These are phyloP conservation scores for Flabesymbios commensalis DNA, from an alignment of 2,888 invertebrate species.

Conservation along the genomic window DNA sequence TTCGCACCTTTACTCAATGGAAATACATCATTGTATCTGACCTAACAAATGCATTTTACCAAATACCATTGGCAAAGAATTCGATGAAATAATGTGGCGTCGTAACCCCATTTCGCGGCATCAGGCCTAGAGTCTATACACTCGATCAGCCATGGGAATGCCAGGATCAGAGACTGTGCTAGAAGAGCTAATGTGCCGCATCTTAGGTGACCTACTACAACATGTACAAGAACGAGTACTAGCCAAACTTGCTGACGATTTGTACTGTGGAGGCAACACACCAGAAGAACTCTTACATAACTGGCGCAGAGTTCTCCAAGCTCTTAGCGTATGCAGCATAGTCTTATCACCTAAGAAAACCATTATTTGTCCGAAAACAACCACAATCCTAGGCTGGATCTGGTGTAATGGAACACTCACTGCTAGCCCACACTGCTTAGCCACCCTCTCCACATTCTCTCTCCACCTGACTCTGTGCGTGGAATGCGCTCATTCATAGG, in stretches of 20 bases:
- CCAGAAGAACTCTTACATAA: constrained; percentile 17
- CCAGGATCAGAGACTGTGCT: constrained; percentile 29
- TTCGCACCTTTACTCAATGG: background rate
- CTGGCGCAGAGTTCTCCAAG: constrained; percentile 26
- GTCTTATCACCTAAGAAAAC: background rate
- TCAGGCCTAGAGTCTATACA: constrained; percentile 15
- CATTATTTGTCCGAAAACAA: background rate
- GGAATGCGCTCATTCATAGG: constrained; percentile 3
- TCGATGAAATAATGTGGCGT: constrained; percentile 15
- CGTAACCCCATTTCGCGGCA: constrained; percentile 19
- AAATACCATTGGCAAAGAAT: background rate
- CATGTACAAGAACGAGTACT: constrained; percentile 21
- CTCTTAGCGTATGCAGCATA: constrained; percentile 11
- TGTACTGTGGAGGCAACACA: constrained; percentile 9
- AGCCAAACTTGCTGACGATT: constrained; percentile 26
- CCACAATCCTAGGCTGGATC: constrained; percentile 11
- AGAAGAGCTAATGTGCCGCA: constrained; percentile 27
- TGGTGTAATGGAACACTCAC: constrained; percentile 1
- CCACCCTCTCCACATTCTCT: constrained; percentile 3
- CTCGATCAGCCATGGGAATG: constrained; percentile 32
- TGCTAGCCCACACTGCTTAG: constrained; percentile 11
- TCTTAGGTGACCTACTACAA: constrained; percentile 26
- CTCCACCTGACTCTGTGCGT: background rate
- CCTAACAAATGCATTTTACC: background rate
- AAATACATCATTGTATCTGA: background rate